phyloP scores from a whole-genome alignment of 2,888 invertebrate species.

The Myopa testacea region DNA sequence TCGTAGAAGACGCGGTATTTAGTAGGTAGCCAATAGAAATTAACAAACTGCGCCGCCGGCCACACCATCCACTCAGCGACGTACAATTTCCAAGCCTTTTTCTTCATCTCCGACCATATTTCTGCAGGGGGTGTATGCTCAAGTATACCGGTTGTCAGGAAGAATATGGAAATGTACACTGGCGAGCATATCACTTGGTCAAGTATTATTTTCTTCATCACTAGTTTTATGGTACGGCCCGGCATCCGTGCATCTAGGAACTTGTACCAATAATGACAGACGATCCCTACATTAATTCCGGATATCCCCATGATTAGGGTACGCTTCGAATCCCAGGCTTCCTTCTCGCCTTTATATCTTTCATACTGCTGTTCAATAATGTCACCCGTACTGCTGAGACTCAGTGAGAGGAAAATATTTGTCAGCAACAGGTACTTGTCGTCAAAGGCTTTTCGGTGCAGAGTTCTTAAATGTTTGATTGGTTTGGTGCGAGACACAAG shows the following conservation, averaged over 20 bases:
- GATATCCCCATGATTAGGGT: constrained; percentile 82
- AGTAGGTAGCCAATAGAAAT: constrained; percentile 88
- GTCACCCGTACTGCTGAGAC: constrained; percentile 84
- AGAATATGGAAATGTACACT: constrained; percentile 80
- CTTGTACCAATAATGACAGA: constrained; percentile 90
- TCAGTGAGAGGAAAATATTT: constrained; percentile 81
- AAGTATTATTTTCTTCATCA: constrained; percentile 81
- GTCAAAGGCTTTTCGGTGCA: constrained; percentile 70
- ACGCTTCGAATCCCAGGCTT: constrained; percentile 73
- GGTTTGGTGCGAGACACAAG: neutral
- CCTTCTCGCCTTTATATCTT: constrained; percentile 71
- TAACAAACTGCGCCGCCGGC: constrained; percentile 94
- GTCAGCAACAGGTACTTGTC: constrained; percentile 80
- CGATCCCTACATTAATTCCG: constrained; percentile 80
- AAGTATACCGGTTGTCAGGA: constrained; percentile 79
- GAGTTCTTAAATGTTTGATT: constrained; percentile 15
- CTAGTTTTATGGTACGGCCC: constrained; percentile 75
- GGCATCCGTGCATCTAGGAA: constrained; percentile 79
- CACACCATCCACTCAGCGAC: constrained; percentile 91
- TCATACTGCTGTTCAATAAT: constrained; percentile 85
- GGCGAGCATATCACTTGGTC: constrained; percentile 91
- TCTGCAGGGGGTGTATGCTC: constrained; percentile 75
- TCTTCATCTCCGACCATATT: constrained; percentile 76
- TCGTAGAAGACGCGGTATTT: constrained; percentile 88
- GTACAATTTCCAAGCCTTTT: constrained; percentile 83